These are phyloP conservation scores for Lichenostomus cassidix DNA, from an alignment of 2,113 vertebrate species.

Conservation along the genomic window DNA sequence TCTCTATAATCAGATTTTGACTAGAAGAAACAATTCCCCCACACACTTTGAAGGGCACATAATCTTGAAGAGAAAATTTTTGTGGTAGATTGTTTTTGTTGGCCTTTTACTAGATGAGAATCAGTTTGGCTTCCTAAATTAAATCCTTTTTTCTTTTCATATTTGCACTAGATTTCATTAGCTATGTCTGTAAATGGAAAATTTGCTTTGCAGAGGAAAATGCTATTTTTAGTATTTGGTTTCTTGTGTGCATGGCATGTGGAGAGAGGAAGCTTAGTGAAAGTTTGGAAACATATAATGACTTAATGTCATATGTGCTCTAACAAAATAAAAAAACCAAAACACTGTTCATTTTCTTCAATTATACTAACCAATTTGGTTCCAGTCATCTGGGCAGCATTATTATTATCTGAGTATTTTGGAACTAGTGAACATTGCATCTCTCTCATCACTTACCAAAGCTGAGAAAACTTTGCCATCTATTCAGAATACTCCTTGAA, in stretches of 20 bases:
- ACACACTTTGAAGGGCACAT: not conserved
- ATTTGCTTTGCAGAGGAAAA: not conserved
- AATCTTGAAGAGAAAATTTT: not conserved
- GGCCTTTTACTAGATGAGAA: not conserved
- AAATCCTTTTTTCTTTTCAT: not conserved
- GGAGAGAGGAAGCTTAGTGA: not conserved
- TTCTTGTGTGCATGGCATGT: not conserved
- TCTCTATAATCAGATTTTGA: not conserved
- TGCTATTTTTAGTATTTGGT: not conserved
- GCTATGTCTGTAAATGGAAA: not conserved
- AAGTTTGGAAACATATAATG: not conserved
- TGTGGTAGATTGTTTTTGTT: not conserved
- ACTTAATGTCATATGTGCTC: not conserved
- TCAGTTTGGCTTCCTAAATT: not conserved
- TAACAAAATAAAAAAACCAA: not conserved
- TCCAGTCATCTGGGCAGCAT: not conserved
- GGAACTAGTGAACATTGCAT: not conserved
- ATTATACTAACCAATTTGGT: not conserved
- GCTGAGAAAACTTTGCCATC: not conserved
- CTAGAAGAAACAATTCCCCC: not conserved
- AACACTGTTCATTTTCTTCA: slow-evolving; percentile 5
- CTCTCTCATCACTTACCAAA: not conserved
- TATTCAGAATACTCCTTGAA: not conserved
- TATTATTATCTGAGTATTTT: not conserved
- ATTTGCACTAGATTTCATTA: not conserved